Conservation (phyloP, 2,888 invertebrate species). For the Priocnemis perturbator region DNA sequence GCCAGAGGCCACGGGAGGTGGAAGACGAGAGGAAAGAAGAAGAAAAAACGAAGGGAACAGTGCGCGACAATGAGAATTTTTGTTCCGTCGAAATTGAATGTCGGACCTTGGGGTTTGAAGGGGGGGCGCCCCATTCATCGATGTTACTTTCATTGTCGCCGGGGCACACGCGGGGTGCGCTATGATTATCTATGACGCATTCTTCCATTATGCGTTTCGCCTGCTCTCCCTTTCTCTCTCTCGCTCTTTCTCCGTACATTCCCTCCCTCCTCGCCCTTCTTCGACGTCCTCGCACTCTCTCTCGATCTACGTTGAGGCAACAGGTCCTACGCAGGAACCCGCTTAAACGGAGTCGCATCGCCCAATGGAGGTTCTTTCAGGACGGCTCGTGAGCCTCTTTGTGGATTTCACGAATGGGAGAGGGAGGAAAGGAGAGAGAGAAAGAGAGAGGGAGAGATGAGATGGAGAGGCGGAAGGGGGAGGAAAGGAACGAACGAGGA, state of each 20-base stretch:
- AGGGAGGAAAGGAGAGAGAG: constrained; percentile 22
- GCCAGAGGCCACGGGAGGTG: no score
- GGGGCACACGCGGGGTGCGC: constrained; percentile 45
- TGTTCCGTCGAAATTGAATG: constrained; percentile 36
- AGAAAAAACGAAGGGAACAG: no score
- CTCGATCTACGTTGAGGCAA: constrained; percentile 53
- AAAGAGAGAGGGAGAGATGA: constrained; percentile 17
- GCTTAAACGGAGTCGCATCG: constrained; percentile 61
- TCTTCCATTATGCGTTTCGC: constrained; percentile 66
- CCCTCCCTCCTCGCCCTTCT: constrained; percentile 4
- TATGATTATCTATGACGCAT: constrained; percentile 67
- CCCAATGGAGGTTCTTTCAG: constrained; percentile 58
- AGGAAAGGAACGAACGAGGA: constrained; percentile 21
- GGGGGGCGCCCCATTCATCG: constrained; percentile 30
- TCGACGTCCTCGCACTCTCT: constrained; percentile 1
- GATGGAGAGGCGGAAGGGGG: constrained; percentile 20
- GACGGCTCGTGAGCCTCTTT: constrained; percentile 53
- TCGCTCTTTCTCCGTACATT: constrained; percentile 17
- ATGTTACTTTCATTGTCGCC: constrained; percentile 54
- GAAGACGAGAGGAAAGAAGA: neutral
- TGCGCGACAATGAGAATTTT: constrained; percentile 3
- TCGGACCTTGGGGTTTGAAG: constrained; percentile 18
- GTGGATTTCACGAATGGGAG: constrained; percentile 49
- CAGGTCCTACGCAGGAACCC: constrained; percentile 68
- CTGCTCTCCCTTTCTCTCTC: constrained; percentile 30